Evolutionary conservation across 2,797 vertebrate species (phyloP).

Genomic region (Spea hammondii): DNA sequence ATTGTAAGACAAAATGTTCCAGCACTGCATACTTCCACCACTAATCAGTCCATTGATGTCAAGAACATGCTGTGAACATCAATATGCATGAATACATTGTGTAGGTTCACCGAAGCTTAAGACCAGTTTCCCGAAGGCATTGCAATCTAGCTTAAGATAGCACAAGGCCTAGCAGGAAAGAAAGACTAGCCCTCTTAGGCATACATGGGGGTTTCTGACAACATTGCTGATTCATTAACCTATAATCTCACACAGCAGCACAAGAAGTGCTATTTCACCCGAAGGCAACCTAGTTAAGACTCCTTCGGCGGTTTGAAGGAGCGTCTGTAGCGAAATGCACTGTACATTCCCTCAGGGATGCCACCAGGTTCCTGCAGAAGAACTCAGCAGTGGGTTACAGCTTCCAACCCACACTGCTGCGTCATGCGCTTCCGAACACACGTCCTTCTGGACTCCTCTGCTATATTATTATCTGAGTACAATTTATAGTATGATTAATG

Average conservation of each 20-base stretch:
- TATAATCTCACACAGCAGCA: slow-evolving; percentile 17
- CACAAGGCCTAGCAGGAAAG: slow-evolving; percentile 24
- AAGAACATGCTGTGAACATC: no score
- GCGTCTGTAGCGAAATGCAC: slow-evolving; percentile 19
- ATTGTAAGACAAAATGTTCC: no score
- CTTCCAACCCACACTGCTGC: slow-evolving; percentile 41
- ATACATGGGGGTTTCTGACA: background rate
- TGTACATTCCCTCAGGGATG: slow-evolving; percentile 26
- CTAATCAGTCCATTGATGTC: no score
- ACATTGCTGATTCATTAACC: slow-evolving; percentile 39
- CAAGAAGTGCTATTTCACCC: slow-evolving; percentile 23
- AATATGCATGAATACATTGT: background rate
- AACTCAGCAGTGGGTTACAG: slow-evolving; percentile 20
- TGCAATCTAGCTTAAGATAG: background rate
- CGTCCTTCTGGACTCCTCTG: slow-evolving; percentile 1
- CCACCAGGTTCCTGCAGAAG: slow-evolving; percentile 36
- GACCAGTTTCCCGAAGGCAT: slow-evolving; percentile 3
- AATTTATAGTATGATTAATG: slow-evolving; percentile 8
- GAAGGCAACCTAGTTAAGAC: slow-evolving; percentile 17
- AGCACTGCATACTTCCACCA: no score
- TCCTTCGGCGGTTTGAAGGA: slow-evolving; percentile 25
- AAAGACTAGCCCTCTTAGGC: slow-evolving; percentile 8
- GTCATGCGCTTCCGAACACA: slow-evolving; percentile 39
- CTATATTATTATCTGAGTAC: background rate
- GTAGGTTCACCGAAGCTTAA: background rate